Conservation (phyloP, 2,888 invertebrate genomes). For the Stictocephala bisonia region DNA sequence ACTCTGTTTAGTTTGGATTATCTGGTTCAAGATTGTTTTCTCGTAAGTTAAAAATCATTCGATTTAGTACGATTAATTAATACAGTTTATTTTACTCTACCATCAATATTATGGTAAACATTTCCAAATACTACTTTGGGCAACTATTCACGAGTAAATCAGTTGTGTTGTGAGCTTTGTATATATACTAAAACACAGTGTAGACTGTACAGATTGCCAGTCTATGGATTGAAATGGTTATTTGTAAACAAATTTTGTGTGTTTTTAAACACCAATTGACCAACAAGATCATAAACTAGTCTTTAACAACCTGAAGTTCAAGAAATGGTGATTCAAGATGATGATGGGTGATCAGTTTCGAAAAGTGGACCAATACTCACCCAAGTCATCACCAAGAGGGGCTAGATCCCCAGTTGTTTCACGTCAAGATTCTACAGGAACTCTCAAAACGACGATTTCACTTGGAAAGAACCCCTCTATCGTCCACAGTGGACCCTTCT, state of each 20-base stretch:
- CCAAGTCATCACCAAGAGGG: constrained; percentile 93
- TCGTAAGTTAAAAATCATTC: too few species aligned
- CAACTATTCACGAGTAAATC: too few species aligned
- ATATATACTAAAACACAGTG: too few species aligned
- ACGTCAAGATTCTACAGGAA: constrained; percentile 96
- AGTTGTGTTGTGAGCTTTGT: too few species aligned
- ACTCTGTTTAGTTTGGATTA: too few species aligned
- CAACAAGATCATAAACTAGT: constrained; percentile 20
- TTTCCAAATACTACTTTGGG: too few species aligned
- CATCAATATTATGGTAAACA: too few species aligned
- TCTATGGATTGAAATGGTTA: constrained; percentile 46
- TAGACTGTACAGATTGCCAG: too few species aligned
- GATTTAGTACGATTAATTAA: too few species aligned
- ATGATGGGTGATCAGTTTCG: constrained; percentile 94
- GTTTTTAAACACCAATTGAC: constrained; percentile 25
- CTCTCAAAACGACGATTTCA: constrained; percentile 96
- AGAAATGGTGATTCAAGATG: constrained; percentile 61
- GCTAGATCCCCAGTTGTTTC: constrained; percentile 96
- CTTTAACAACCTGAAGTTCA: constrained; percentile 45
- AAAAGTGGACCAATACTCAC: constrained; percentile 94
- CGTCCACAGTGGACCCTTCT: constrained; percentile 97
- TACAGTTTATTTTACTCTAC: too few species aligned
- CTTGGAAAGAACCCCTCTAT: constrained; percentile 97
- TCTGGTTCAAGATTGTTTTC: too few species aligned
- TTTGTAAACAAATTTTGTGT: constrained; percentile 33